Evolutionary conservation across 2,888 invertebrate genomes (phyloP).

Genomic region (Caenorhabditis afra): DNA sequence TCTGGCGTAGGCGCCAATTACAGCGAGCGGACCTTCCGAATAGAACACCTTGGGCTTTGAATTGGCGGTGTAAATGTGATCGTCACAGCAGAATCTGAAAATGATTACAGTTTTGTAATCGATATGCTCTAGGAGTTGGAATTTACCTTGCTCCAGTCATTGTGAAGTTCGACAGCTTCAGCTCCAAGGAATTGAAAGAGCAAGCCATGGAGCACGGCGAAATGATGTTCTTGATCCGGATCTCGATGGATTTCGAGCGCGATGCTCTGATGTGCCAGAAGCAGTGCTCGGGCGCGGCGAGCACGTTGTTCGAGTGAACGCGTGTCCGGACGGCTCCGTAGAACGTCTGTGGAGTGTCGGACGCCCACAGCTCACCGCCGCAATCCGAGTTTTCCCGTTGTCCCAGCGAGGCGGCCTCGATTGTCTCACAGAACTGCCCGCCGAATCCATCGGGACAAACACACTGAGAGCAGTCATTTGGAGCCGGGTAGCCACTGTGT

Average conservation of each 20-base stretch:
- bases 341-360: slow-evolving; percentile 37
- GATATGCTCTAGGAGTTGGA: too few species aligned
- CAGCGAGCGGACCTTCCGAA: slow-evolving; percentile 40
- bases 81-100: slow-evolving; percentile 61
- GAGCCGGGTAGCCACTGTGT: slow-evolving; percentile 67
- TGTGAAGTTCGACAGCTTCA: slow-evolving; percentile 55
- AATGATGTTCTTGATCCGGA: slow-evolving; percentile 53
- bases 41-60: slow-evolving; percentile 30
- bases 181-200: slow-evolving; percentile 57
- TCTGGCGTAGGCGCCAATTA: slow-evolving; percentile 59
- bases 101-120: not conserved
- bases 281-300: slow-evolving; percentile 51
- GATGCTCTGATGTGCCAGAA: slow-evolving; percentile 59
- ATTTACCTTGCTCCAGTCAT: slow-evolving; percentile 56
- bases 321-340: slow-evolving; percentile 52
- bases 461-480: slow-evolving; percentile 72
- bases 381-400: slow-evolving; percentile 45
- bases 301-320: slow-evolving; percentile 37
- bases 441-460: slow-evolving; percentile 74
- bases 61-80: slow-evolving; percentile 47
- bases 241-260: slow-evolving; percentile 23
- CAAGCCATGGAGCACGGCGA: slow-evolving; percentile 62
- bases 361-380: slow-evolving; percentile 50
- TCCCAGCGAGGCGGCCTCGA: slow-evolving; percentile 66
- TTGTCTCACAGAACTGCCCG: slow-evolving; percentile 68